These are phyloP conservation scores for Corbicula japonica DNA, from an alignment of 2,888 invertebrate species.

Conservation along the genomic window DNA sequence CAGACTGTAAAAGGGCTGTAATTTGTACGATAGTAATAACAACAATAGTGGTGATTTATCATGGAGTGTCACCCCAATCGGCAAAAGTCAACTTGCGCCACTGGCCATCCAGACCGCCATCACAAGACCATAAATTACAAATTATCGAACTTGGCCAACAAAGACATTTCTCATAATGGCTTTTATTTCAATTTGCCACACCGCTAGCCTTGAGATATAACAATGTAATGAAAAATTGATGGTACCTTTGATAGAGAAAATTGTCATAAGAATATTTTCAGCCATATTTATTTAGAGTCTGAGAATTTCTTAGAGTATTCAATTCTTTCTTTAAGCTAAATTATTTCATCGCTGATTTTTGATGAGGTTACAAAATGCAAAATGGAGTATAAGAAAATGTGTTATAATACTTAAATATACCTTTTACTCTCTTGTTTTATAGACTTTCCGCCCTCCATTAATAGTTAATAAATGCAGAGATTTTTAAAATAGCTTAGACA, in stretches of 20 bases:
- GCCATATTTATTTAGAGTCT: no score
- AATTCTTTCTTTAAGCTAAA: no score
- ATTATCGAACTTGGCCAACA: conserved; percentile 46
- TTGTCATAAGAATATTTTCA: no score
- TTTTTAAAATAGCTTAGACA: no score
- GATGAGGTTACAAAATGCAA: no score
- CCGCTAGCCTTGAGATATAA: conserved; percentile 25
- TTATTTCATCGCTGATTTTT: no score
- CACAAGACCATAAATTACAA: conserved; percentile 44
- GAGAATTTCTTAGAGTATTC: conserved; percentile 1
- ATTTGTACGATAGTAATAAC: conserved; percentile 15
- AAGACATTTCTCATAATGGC: conserved; percentile 34
- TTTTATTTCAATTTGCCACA: conserved; percentile 46
- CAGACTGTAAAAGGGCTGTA: neutral
- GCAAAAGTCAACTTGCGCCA: conserved; percentile 33
- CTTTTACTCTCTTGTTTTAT: no score
- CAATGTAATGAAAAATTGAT: conserved; percentile 16
- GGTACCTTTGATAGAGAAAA: neutral
- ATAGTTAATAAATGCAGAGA: no score
- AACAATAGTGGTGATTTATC: conserved; percentile 41
- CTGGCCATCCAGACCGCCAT: conserved; percentile 36
- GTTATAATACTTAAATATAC: no score
- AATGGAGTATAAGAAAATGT: no score
- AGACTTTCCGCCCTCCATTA: no score
- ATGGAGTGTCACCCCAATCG: conserved; percentile 30